Conservation (phyloP, 2,113 vertebrate species). For the Ancistrus triradiatus region DNA sequence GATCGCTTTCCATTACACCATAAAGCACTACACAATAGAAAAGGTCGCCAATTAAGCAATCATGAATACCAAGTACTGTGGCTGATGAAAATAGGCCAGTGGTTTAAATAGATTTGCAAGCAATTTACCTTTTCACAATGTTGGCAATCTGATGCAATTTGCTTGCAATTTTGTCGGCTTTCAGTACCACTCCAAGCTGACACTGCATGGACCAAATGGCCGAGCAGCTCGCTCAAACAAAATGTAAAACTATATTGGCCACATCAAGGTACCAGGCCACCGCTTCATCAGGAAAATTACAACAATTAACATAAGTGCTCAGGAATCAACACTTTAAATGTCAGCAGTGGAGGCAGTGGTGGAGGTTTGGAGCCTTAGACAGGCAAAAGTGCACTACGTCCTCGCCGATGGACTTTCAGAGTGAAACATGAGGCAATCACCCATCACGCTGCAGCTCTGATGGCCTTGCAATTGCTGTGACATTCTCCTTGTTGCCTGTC, state of each 20-base stretch:
- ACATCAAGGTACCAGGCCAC: conserved; percentile 99
- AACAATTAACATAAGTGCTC: conserved; percentile 99
- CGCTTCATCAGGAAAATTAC: conserved; percentile 99
- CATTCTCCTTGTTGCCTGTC: conserved; percentile 94
- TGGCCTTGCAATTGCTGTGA: conserved; percentile 99
- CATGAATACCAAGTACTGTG: conserved; percentile 99
- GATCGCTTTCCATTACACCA: conserved; percentile 99
- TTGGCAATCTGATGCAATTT: conserved; percentile 99
- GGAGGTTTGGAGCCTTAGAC: conserved; percentile 92
- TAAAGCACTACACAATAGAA: conserved; percentile 99
- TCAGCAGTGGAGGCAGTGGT: conserved; percentile 96
- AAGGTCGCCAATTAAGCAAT: conserved; percentile 99
- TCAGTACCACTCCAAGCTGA: conserved; percentile 99
- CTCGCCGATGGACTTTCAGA: conserved; percentile 88
- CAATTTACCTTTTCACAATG: conserved; percentile 99
- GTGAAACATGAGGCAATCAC: conserved; percentile 97
- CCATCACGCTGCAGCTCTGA: conserved; percentile 91
- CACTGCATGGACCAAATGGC: conserved; percentile 99
- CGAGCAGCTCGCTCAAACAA: conserved; percentile 79
- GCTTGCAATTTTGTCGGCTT: conserved; percentile 99
- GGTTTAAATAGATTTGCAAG: conserved; percentile 99
- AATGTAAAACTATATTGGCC: conserved; percentile 99
- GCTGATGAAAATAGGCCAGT: conserved; percentile 99
- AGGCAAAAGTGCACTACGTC: conserved; percentile 86
- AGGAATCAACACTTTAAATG: conserved; percentile 99